Evolutionary conservation across 2,797 vertebrate species (phyloP), one percentile per base, ranked within the genome.

Genomic region (Alcedo quadribrachys): DNA sequence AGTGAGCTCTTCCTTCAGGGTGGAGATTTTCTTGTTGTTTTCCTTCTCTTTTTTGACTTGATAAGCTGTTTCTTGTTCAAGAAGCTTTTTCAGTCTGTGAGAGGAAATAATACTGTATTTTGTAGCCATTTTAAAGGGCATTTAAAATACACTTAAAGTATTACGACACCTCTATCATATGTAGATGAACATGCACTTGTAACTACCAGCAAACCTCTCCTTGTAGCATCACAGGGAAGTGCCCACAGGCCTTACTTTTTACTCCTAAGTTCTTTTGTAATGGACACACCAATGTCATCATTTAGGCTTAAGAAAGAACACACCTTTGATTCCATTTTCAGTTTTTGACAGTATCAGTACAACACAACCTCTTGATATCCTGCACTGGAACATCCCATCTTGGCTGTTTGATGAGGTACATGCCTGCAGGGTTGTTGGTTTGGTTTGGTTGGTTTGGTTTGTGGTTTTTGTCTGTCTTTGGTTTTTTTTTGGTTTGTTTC

Each of bases 31-130:
- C 85, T 97, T 98, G 83, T 97, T 98, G 96, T 97, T 98, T 92
- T 99, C 99, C 90, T 98, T 97, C 12, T 99, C 98, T 90, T 97
- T 99, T 96, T 98, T 98, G 94, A 98, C 97, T 76, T 99, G 98
- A 95, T 98, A 98, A 1, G 95, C 95, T 81, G 98, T 98, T 96
- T 99, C 98, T 96, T 99, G 98, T 92, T 99, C 98, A 97, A 98
- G 98, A 78, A 99, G 94, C 95, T 98, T 98, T 97, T 99, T 99
- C 96, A 99, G 88, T 97, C 99, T 99, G 97, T 74, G 94, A 97
- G 94, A 76, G 95, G 22, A 95, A 96, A 97, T 53, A 68, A 61
- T 58, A 93, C 33, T 92, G 55, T 89, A 62, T 91, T 95, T 97
- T 96, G 76, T 92, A 81, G 90, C 43, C 54, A 37, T 88, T 76